Evolutionary conservation across 2,797 vertebrate species (phyloP), one percentile per base, ranked within the genome.

Genomic region (Dicrostonyx torquatus): DNA sequence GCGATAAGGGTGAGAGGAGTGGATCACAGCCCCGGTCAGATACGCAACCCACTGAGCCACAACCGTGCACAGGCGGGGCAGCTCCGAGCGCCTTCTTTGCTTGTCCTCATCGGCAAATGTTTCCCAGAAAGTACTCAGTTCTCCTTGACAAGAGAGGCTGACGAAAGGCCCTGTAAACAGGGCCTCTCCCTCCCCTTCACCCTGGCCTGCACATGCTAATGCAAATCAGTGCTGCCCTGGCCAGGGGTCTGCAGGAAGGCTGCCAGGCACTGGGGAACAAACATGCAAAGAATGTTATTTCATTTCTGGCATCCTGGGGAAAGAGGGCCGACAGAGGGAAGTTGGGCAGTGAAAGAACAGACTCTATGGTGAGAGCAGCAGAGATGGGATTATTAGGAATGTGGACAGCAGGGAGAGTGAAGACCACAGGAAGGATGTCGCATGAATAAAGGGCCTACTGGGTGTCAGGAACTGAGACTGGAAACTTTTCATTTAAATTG

Each of bases 271-370:
- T 96, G 95, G 82, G 95, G 90, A 96, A 96, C 95, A 98, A 98
- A 97, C 91, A 87, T 0, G 96, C 93, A 86, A 97, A 97, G 95
- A 97, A 97, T 95, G 95, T 94, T 97, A 96, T 98, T 98, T 98
- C 93, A 96, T 93, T 97, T 97, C 68, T 83, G 95, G 95, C 15
- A 50, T 96, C 95, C 96, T 84, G 87, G 95, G 97, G 96, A 95
- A 97, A 91, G 91, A 97, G 95, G 95, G 93, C 96, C 24, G 79
- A 77, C 43, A 94, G 94, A 97, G 93, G 96, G 96, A 96, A 96
- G 93, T 7, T 78, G 93, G 95, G 95, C 88, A 96, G 95, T 29
- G 64, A 62, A 37, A 68, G 64, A 68, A 50, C 62, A n/a, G 15
- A 87, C 34, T 29, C 45, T 78, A 43, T 76, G 40, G 89, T 82